Evolutionary conservation across 2,113 vertebrate genomes (phyloP), one percentile per base, ranked within the genome.

Genomic region (Malaclemys terrapin): DNA sequence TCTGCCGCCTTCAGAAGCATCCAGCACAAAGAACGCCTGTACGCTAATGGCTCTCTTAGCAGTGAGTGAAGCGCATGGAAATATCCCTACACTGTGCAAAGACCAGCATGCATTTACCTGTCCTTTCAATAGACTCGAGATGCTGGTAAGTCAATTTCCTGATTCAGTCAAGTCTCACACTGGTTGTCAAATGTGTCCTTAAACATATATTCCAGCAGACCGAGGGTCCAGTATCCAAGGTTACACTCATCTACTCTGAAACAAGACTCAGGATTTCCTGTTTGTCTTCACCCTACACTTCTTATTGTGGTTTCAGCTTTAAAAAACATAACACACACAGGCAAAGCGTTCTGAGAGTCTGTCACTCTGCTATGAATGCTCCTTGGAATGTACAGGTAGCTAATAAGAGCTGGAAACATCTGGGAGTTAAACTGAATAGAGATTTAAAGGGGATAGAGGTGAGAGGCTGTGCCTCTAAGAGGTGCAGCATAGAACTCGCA

Each of bases 81-180:
- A 91, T 85, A 95, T 91, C 94, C 81, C 91, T 94, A 91, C 90
- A 93, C 45, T 31, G 84, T 22, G 88, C 94, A 93, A 96, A 88
- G 56, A 91, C 49, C 95, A 94, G 85, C 82, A 81, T 38, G 88
- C 79, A 53, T 90, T 89, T 88, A 79, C 87, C 75, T 1, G 31
- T 38, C 91, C 89, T 94, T 97, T 95, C 96, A 95, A 80, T 3
- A 76, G 91, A 75, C 93, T 82, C 94, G 89, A 80, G 29, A 11
- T 27, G 80, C 82, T 87, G 47, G 91, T 88, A 87, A 92, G 89
- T 95, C 82, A 86, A 96, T 97, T 97, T 97, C 96, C 96, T 95
- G 89, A 87, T 38, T 82, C 49, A 1, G 89, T 86, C 95, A 94
- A 95, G 92, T 82, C 84, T 93, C 88, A 38, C 42, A 20, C 42